Evolutionary conservation across 2,113 vertebrate genomes (phyloP).

Genomic region (Tichodroma muraria): DNA sequence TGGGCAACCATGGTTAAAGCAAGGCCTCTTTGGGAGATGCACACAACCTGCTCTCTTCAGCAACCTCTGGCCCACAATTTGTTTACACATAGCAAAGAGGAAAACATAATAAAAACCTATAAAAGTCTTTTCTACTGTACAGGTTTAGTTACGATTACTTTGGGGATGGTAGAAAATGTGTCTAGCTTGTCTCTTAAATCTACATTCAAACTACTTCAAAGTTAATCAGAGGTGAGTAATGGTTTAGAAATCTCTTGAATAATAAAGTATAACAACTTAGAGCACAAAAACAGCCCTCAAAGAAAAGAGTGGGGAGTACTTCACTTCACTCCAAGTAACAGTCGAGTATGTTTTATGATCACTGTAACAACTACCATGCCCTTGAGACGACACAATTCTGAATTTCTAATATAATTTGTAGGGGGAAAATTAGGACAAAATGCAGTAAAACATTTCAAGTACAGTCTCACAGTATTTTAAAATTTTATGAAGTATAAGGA

Average conservation of each 20-base stretch:
- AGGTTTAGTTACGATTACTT: not conserved
- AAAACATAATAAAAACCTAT: not conserved
- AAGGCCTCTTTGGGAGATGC: not conserved
- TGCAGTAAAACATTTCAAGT: constrained; percentile 24
- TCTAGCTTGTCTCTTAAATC: not conserved
- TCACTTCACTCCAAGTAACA: not conserved
- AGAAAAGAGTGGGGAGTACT: not conserved
- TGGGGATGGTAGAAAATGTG: not conserved
- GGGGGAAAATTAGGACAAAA: constrained; percentile 44
- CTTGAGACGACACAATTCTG: constrained; percentile 33
- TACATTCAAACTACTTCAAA: not conserved
- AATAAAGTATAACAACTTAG: not conserved
- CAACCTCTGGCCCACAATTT: not conserved
- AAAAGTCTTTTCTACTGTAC: not conserved
- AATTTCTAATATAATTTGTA: constrained; percentile 39
- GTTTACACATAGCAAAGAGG: not conserved
- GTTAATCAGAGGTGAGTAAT: constrained; percentile 31
- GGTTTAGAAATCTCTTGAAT: constrained; percentile 3
- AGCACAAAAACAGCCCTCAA: not conserved
- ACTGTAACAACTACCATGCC: constrained; percentile 18
- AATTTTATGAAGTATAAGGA: constrained; percentile 57
- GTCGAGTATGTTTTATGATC: constrained; percentile 36
- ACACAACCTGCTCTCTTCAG: not conserved
- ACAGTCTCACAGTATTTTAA: constrained; percentile 41
- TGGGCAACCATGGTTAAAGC: not conserved